A percentile compares a stretch with the other conserved stretches of the same genome.
Conservation (phyloP, 1,140 invertebrate species). For the Cydia strobilella region DNA sequence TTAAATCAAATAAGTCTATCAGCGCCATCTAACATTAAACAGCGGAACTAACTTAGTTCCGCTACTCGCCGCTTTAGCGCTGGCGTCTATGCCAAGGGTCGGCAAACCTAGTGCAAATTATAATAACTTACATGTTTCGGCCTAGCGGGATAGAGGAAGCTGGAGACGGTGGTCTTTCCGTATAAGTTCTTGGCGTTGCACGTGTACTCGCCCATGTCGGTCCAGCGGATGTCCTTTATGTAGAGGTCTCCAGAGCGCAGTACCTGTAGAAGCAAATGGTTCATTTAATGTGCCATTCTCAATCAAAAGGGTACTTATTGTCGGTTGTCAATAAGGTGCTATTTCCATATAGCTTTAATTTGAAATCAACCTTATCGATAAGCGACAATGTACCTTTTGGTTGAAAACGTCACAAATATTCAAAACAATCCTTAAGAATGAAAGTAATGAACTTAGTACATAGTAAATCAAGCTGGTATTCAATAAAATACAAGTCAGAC, state of each 20-base stretch:
- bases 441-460: too few relatives aligned
- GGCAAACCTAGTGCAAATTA: too few relatives aligned
- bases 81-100: background rate
- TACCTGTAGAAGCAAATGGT: conserved; percentile 79
- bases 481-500: too few relatives aligned
- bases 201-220: conserved; percentile 89
- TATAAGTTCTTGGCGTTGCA: conserved; percentile 86
- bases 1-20: background rate
- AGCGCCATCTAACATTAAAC: background rate
- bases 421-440: too few relatives aligned
- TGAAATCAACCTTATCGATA: too few relatives aligned
- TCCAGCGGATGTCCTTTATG: conserved; percentile 85
- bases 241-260: conserved; percentile 87
- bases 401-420: too few relatives aligned
- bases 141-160: conserved; percentile 88
- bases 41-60: background rate
- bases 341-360: too few relatives aligned
- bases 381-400: too few relatives aligned
- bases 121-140: conserved; percentile 21
- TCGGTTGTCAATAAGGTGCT: too few relatives aligned
- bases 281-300: too few relatives aligned
- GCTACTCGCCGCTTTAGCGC: background rate
- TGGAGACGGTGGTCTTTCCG: conserved; percentile 83
- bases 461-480: too few relatives aligned
- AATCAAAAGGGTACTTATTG: too few relatives aligned